Evolutionary conservation across 1,140 invertebrate species (phyloP), one percentile per base, ranked within the genome.

Genomic region (Steinernema feltiae): DNA sequence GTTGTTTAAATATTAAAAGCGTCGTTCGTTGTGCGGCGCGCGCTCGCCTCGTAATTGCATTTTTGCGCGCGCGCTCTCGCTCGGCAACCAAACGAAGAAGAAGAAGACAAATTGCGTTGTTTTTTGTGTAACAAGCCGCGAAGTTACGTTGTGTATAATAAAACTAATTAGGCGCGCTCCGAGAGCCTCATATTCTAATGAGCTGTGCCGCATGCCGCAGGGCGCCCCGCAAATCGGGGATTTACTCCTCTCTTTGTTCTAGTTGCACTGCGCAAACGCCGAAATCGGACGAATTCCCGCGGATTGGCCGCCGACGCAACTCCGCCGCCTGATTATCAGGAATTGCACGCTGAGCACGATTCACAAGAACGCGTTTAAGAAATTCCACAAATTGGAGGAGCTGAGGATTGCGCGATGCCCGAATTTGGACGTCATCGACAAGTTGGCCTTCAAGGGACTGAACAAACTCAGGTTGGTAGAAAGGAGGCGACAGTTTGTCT

Each of bases 1-100:
- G 41, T 63, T 63, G 15, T 63, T 63, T 63, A 63, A 63, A 63
- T 63, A 63, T 63, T 63, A 63, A 63, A 63, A 63, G 53, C 53
- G 35, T n/a, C n/a, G n/a, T n/a, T n/a, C n/a, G n/a, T n/a, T n/a
- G n/a, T n/a, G n/a, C n/a, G n/a, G n/a, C n/a, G n/a, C n/a, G n/a
- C n/a, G n/a, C n/a, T n/a, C n/a, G 53, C 53, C 53, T 63, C 53
- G 24, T 63, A 63, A 63, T 63, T 63, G 53, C 53, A 21, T 63
- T 63, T 63, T 15, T 21, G 53, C 53, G 53, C 24, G 7, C 24
- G 7, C 24, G 7, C 24, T 7, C 24, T n/a, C 53, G 53, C 3
- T 27, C 24, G 35, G 35, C 7, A n/a, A n/a, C n/a, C n/a, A n/a
- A n/a, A n/a, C n/a, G n/a, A n/a, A n/a, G n/a, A n/a, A n/a, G 41